These are phyloP conservation scores for Lasiurus borealis DNA, from an alignment of 2,113 vertebrate species.

Conservation along the genomic window DNA sequence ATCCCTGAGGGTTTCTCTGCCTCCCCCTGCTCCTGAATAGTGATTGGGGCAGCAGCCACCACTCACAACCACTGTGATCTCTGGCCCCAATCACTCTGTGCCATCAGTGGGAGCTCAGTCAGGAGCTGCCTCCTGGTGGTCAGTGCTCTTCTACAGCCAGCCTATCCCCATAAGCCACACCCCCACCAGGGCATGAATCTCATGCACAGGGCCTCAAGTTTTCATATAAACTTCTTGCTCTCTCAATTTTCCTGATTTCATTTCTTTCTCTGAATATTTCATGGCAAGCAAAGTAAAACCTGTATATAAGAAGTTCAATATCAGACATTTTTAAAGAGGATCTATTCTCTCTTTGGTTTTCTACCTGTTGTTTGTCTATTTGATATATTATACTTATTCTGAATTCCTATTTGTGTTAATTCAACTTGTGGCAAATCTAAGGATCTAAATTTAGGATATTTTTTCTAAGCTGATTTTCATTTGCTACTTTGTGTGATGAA, in stretches of 20 bases:
- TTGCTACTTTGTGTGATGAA: neutral
- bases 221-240: neutral
- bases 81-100: too few relatives aligned
- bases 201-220: neutral
- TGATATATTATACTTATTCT: neutral
- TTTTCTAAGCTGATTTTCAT: neutral
- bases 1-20: too few relatives aligned
- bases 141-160: too few relatives aligned
- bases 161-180: too few relatives aligned
- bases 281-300: neutral
- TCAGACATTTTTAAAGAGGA: neutral
- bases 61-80: too few relatives aligned
- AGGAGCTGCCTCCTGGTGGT: too few relatives aligned
- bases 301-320: neutral
- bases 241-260: slow-evolving; percentile 29
- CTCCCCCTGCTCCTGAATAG: too few relatives aligned
- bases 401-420: neutral
- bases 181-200: too few relatives aligned
- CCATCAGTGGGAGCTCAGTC: too few relatives aligned
- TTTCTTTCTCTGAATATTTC: neutral
- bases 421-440: neutral
- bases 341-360: neutral
- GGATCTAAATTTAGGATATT: neutral
- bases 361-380: neutral
- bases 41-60: too few relatives aligned